phyloP scores from a whole-genome alignment of 2,888 invertebrate genomes.

The Lepetodrilus schrolli region DNA sequence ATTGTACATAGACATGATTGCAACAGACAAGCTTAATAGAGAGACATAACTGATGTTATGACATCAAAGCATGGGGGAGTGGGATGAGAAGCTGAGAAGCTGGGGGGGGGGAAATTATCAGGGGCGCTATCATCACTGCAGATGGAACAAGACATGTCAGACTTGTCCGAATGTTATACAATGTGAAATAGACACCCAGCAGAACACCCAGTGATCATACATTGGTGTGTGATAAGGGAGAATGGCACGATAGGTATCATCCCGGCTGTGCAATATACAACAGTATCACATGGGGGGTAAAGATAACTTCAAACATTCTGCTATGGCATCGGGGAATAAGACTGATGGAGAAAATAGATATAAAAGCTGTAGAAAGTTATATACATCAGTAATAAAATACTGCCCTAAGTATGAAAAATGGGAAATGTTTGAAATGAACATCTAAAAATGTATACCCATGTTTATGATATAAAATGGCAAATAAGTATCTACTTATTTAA shows the following conservation, averaged over 20 bases:
- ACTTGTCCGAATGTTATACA: slow-evolving; percentile 6
- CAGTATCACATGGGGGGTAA: slow-evolving; percentile 8
- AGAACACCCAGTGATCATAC: not conserved
- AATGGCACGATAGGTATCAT: not conserved
- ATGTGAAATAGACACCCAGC: slow-evolving; percentile 13
- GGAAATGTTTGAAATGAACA: too few species aligned
- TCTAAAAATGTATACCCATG: too few species aligned
- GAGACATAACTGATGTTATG: not conserved
- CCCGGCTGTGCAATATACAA: slow-evolving; percentile 23
- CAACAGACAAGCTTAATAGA: too few species aligned
- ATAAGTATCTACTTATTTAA: too few species aligned
- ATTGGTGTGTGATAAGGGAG: not conserved
- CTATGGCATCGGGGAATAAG: not conserved
- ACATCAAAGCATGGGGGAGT: not conserved
- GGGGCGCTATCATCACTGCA: not conserved
- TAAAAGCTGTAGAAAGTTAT: too few species aligned
- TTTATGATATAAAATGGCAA: too few species aligned
- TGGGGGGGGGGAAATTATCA: too few species aligned
- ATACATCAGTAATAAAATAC: too few species aligned
- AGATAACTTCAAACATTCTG: not conserved
- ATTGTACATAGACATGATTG: too few species aligned
- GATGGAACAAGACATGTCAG: not conserved
- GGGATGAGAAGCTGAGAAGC: not conserved
- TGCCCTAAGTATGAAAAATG: too few species aligned
- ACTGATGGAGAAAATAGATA: not conserved